Evolutionary conservation across 2,888 invertebrate species (phyloP), one percentile per base, ranked within the genome.

Genomic region (Diaphora mendica): DNA sequence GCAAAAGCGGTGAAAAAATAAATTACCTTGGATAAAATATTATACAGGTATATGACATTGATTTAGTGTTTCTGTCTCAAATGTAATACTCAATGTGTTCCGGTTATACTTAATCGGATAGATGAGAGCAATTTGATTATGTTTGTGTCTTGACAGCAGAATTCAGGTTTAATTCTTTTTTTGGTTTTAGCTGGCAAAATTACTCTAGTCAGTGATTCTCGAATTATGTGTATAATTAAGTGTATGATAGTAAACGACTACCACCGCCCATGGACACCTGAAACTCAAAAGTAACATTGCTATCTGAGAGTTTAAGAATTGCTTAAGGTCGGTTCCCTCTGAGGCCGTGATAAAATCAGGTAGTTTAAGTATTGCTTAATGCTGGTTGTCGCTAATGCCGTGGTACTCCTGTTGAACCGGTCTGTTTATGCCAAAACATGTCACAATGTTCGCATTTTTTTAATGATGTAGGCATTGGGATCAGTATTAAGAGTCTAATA

Each of bases 21-120:
- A n/a, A 64, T 33, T 64, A 67, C 67, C 72, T 67, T 59, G 55
- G 17, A 20, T 44, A 42, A 72, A 62, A 62, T 70, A 44, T 70
- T 64, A 30, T 48, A 23, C 7, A 20, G 48, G 48, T 48, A 17
- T 48, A 48, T 64, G 68, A 73, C 68, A 64, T 64, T 73, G 72
- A 73, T 69, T 35, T 68, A 73, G 65, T 69, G 42, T 30, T 64
- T 44, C 15, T 64, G 64, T 48, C 8, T 30, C 48, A 26, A 69
- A 39, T 59, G 5, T 17, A 26, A 17, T 17, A 9, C 39, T 26
- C 55, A 26, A 69, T 42, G 59, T 42, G n/a, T 62, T 62, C n/a
- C 23, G 15, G 39, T 30, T 48, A 30, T 13, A n/a, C n/a, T 35
- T 20, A 64, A 30, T 15, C 17, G 5, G 33, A 35, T 9, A 9